phyloP scores from a whole-genome alignment of 1,140 invertebrate species.

The Thaumetopoea pityocampa region DNA sequence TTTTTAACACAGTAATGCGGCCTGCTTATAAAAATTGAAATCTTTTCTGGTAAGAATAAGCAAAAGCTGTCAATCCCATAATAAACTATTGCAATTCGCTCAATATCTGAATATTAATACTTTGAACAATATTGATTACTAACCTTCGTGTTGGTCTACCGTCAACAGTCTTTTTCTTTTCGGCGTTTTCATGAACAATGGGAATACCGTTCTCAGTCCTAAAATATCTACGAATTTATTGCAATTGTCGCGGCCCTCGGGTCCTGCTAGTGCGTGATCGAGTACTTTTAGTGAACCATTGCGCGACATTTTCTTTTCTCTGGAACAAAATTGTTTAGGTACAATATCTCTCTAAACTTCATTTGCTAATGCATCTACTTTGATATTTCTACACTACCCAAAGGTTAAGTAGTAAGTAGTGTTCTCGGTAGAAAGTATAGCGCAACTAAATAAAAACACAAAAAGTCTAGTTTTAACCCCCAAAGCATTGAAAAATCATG shows the following conservation, averaged over 20 bases:
- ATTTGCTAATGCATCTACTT: too few relatives aligned
- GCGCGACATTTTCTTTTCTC: constrained; percentile 97
- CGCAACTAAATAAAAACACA: too few relatives aligned
- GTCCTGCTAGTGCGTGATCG: constrained; percentile 95
- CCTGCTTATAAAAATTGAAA: too few relatives aligned
- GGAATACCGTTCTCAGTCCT: constrained; percentile 96
- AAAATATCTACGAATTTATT: constrained; percentile 99
- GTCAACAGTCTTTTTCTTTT: constrained; percentile 91
- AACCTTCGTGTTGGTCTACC: constrained; percentile 94
- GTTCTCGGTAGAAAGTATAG: too few relatives aligned
- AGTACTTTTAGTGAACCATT: constrained; percentile 98
- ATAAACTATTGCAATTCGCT: too few relatives aligned
- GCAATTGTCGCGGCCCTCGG: constrained; percentile 95
- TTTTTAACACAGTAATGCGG: too few relatives aligned
- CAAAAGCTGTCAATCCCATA: too few relatives aligned
- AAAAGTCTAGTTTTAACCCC: too few relatives aligned
- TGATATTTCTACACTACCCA: too few relatives aligned
- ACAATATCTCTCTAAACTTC: too few relatives aligned
- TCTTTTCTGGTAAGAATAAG: too few relatives aligned
- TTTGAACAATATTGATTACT: constrained; percentile 12
- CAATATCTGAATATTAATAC: background rate
- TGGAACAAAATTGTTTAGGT: constrained; percentile 41
- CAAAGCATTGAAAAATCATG: too few relatives aligned
- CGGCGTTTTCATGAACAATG: constrained; percentile 99
- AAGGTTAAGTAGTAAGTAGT: background rate